These are phyloP conservation scores for Eclectus roratus DNA, from an alignment of 2,113 vertebrate genomes.

Conservation along the genomic window DNA sequence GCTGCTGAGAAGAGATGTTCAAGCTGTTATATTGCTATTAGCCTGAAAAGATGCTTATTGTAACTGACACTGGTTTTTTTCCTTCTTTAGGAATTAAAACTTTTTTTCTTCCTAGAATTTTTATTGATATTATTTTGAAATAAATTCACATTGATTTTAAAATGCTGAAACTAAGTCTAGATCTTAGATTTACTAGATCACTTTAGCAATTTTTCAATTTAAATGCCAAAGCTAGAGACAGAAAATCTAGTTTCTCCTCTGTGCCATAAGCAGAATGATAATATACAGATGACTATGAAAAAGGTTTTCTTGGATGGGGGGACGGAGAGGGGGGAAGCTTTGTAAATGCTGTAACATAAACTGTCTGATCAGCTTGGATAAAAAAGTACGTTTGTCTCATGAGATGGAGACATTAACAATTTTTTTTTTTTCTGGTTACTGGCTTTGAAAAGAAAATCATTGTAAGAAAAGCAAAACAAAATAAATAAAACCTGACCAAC, in stretches of 20 bases:
- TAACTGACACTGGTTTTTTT: background rate
- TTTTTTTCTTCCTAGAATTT: background rate
- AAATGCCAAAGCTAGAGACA: background rate
- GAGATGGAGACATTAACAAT: background rate
- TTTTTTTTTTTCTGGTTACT: background rate
- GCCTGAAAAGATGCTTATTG: background rate
- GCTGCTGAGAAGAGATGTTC: background rate
- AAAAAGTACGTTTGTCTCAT: background rate
- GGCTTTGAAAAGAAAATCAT: background rate
- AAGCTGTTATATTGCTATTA: background rate
- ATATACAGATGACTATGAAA: background rate
- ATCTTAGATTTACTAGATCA: background rate
- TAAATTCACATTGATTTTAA: background rate
- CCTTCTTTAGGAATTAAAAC: background rate
- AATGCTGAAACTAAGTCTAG: background rate
- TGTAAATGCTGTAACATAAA: background rate
- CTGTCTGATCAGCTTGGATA: background rate
- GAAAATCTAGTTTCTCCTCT: background rate
- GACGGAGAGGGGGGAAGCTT: background rate
- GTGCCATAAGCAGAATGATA: background rate
- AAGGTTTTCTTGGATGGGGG: accelerated
- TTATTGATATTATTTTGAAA: background rate
- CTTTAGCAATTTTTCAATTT: background rate
- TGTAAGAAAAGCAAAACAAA: background rate
- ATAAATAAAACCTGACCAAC: background rate